Evolutionary conservation across 2,797 vertebrate genomes (phyloP).

Genomic region (Sciurus vulgaris): DNA sequence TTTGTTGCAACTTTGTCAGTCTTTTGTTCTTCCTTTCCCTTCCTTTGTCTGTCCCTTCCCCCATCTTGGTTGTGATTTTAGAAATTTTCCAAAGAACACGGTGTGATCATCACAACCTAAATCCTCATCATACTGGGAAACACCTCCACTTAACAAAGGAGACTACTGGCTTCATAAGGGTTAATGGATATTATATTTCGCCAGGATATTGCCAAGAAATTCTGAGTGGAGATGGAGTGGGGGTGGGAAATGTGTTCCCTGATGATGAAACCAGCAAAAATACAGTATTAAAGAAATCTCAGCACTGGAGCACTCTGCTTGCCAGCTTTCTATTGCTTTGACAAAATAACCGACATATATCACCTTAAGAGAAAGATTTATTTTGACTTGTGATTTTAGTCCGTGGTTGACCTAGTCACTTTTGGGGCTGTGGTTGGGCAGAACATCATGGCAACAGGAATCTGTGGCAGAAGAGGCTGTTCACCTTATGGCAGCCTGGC

Average conservation of each 20-base stretch:
- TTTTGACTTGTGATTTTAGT: no score
- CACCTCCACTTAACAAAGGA: constrained; percentile 75
- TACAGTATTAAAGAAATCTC: constrained; percentile 52
- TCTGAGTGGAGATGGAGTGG: constrained; percentile 68
- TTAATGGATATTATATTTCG: constrained; percentile 84
- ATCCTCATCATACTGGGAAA: constrained; percentile 79
- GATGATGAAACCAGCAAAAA: constrained; percentile 53
- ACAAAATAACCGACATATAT: neutral
- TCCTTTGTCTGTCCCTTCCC: constrained; percentile 58
- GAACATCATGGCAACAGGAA: no score
- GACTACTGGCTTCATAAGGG: constrained; percentile 83
- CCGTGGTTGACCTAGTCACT: no score
- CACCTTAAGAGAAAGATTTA: neutral
- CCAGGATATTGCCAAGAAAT: constrained; percentile 82
- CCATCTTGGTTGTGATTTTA: constrained; percentile 74
- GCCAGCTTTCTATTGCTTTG: neutral
- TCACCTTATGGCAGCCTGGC: no score
- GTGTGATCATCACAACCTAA: constrained; percentile 57
- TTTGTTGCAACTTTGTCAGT: constrained; percentile 61
- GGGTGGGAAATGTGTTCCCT: constrained; percentile 31
- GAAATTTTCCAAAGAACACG: constrained; percentile 73
- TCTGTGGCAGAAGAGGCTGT: no score
- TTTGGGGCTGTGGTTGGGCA: no score
- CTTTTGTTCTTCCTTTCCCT: neutral
- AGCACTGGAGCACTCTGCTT: neutral